phyloP scores from a whole-genome alignment of 2,113 vertebrate species.

The Osmerus mordax region DNA sequence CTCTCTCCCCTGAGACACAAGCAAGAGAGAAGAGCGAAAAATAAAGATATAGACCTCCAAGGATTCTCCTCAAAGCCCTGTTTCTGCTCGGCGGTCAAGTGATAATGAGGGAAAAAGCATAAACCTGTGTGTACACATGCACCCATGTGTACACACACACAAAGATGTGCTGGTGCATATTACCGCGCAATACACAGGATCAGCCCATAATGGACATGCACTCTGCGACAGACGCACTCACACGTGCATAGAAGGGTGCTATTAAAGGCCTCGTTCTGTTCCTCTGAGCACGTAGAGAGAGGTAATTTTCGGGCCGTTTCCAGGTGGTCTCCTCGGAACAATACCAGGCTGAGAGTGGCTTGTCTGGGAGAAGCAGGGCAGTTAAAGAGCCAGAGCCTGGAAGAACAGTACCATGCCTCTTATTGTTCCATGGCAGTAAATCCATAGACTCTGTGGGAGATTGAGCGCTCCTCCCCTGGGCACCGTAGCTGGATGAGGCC shows the following conservation, averaged over 20 bases:
- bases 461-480: conserved; percentile 25
- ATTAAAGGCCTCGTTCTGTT: conserved; percentile 20
- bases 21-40: neutral
- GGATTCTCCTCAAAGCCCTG: neutral
- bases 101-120: conserved; percentile 1
- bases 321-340: conserved; percentile 35
- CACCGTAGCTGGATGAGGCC: neutral
- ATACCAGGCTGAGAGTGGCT: conserved; percentile 6
- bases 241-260: neutral
- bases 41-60: neutral
- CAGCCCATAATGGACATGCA: conserved; percentile 2
- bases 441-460: conserved; percentile 22
- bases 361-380: conserved; percentile 9
- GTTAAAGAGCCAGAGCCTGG: conserved; percentile 18
- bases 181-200: neutral
- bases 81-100: neutral
- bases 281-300: conserved; percentile 13
- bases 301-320: neutral
- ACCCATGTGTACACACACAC: neutral
- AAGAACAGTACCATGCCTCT: conserved; percentile 8
- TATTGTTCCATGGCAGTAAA: conserved; percentile 24
- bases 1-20: neutral
- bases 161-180: neutral
- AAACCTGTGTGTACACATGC: neutral
- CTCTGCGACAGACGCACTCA: neutral